Conservation (phyloP, 1,140 invertebrate species). For the Drosophila orosa region DNA sequence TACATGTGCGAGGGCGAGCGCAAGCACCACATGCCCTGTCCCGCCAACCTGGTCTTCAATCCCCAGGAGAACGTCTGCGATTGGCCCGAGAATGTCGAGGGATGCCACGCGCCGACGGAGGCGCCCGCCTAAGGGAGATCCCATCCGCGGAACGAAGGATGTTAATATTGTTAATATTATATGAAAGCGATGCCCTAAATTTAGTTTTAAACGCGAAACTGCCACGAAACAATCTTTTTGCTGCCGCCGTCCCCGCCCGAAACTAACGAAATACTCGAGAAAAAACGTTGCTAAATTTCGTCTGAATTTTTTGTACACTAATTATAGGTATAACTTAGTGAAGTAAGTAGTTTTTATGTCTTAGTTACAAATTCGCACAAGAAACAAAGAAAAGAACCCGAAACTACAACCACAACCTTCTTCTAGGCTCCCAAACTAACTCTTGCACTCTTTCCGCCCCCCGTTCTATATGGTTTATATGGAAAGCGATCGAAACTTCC, state of each 20-base stretch:
- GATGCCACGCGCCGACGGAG: conserved; percentile 92
- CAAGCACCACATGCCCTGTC: conserved; percentile 99
- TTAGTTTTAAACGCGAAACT: conserved; percentile 64
- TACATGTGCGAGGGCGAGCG: conserved; percentile 98
- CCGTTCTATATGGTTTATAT: conserved; percentile 64
- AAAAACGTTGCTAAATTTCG: conserved; percentile 60
- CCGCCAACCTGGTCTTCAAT: conserved; percentile 97
- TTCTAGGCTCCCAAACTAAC: conserved; percentile 22
- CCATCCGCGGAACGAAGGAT: not conserved
- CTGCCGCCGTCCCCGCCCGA: conserved; percentile 26
- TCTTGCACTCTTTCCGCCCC: conserved; percentile 36
- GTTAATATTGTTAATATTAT: conserved; percentile 68
- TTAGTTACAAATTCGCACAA: conserved; percentile 67
- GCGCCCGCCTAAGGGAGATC: conserved; percentile 85
- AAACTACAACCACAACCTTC: conserved; percentile 7
- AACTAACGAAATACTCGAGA: conserved; percentile 70
- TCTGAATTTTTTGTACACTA: conserved; percentile 72
- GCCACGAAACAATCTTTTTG: conserved; percentile 59
- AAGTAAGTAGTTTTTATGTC: conserved; percentile 77
- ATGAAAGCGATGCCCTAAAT: conserved; percentile 61
- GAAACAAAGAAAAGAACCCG: conserved; percentile 27
- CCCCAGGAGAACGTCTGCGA: conserved; percentile 97
- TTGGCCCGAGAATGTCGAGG: conserved; percentile 97
- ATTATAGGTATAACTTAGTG: conserved; percentile 69
- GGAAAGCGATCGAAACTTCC: conserved; percentile 60